Evolutionary conservation across 2,113 vertebrate genomes (phyloP).

Genomic region (Chamaetylas fuelleborni): DNA sequence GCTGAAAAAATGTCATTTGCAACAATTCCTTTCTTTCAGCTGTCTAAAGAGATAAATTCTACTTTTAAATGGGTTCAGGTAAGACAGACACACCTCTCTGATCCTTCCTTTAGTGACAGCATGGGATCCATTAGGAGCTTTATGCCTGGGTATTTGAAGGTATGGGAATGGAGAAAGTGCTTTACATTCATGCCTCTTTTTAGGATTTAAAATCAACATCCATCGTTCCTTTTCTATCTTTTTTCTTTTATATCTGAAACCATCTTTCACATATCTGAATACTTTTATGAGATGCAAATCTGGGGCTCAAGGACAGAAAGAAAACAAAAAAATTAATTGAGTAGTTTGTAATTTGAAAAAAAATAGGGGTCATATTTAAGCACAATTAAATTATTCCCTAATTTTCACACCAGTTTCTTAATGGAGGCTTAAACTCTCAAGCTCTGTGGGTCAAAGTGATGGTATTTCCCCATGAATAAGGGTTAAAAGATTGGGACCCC

Average conservation of each 20-base stretch:
- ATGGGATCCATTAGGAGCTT: not conserved
- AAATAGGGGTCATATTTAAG: not conserved
- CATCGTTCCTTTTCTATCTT: not conserved
- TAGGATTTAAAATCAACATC: not conserved
- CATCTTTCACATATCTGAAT: not conserved
- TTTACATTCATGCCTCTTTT: not conserved
- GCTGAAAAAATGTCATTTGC: not conserved
- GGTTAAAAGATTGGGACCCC: not conserved
- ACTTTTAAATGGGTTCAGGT: not conserved
- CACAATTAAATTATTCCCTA: not conserved
- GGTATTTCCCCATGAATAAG: not conserved
- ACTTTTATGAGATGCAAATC: not conserved
- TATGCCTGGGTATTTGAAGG: not conserved
- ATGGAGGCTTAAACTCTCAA: not conserved
- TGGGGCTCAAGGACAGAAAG: not conserved
- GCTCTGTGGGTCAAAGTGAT: not conserved
- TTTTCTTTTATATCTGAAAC: not conserved
- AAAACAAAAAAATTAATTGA: rapidly evolving
- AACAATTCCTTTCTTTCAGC: not conserved
- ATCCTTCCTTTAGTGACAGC: not conserved
- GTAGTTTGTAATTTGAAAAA: not conserved
- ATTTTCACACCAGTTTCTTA: not conserved
- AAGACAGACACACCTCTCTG: not conserved
- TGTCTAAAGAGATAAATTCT: not conserved
- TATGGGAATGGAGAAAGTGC: not conserved